Percentiles rank a stretch among this genome's conserved stretches.
phyloP scores from a whole-genome alignment of 1,140 invertebrate genomes.

The Grapholita molesta region DNA sequence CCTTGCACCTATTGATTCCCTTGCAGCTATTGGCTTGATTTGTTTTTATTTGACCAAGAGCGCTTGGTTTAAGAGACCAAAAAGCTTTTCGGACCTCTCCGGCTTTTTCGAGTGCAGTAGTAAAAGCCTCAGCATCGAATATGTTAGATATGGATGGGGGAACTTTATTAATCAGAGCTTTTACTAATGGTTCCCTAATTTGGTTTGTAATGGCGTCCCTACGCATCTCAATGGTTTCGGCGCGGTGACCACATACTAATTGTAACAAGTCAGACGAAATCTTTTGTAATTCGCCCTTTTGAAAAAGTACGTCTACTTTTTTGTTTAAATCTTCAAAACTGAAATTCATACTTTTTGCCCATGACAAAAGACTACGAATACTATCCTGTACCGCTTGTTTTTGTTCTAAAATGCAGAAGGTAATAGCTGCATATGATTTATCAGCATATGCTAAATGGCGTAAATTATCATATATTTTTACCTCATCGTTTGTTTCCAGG shows the following conservation, averaged over 20 bases:
- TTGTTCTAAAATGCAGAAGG: constrained; percentile 3
- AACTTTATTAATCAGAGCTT: constrained; percentile 21
- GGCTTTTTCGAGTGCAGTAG: constrained; percentile 8
- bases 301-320: constrained; percentile 19
- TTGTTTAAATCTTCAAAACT: neutral
- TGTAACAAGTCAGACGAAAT: constrained; percentile 18
- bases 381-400: constrained; percentile 11
- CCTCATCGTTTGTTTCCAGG: constrained; percentile 10
- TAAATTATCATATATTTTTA: constrained; percentile 8
- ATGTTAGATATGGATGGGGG: constrained; percentile 14
- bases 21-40: neutral
- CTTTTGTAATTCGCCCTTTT: constrained; percentile 20
- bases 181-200: constrained; percentile 15
- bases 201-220: constrained; percentile 17
- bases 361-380: constrained; percentile 14
- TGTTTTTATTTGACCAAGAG: neutral
- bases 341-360: neutral
- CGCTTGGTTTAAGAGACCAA: constrained; percentile 15
- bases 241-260: constrained; percentile 22
- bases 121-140: constrained; percentile 18
- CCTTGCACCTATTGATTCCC: constrained; percentile 16
- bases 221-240: constrained; percentile 22
- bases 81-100: constrained; percentile 22
- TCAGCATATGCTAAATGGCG: neutral
- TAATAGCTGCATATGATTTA: constrained; percentile 16